These are phyloP conservation scores for Drosophila meridionalis DNA, from an alignment of 2,888 invertebrate genomes.

Conservation along the genomic window DNA sequence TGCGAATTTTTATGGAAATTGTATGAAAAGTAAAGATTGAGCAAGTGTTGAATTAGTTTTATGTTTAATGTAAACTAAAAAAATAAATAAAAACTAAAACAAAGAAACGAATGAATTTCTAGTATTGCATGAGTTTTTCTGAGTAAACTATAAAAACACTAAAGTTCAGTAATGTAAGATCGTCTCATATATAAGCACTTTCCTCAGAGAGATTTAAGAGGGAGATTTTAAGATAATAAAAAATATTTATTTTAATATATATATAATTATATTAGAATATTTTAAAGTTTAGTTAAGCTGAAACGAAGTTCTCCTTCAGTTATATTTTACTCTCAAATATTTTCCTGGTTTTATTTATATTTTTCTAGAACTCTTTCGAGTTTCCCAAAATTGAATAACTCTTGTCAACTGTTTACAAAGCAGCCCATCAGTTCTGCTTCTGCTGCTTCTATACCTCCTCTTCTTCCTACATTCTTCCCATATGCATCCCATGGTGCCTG, in stretches of 20 bases:
- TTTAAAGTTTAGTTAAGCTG: too few species aligned
- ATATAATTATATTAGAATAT: too few species aligned
- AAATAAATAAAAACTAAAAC: not conserved
- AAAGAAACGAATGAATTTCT: not conserved
- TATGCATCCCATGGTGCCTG: conserved; percentile 36
- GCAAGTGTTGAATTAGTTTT: not conserved
- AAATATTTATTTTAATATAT: too few species aligned
- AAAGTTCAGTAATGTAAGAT: not conserved
- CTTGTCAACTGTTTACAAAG: not conserved
- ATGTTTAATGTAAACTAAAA: not conserved
- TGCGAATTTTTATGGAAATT: not conserved
- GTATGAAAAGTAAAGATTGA: not conserved
- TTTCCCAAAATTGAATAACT: conserved; percentile 21
- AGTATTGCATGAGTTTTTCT: not conserved
- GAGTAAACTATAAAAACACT: not conserved
- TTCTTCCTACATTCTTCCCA: not conserved
- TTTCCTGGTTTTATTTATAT: not conserved
- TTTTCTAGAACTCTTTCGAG: not conserved
- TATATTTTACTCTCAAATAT: not conserved
- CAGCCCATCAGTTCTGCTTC: not conserved
- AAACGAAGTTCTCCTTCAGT: not conserved
- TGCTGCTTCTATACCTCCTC: not conserved
- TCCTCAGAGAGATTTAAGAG: too few species aligned
- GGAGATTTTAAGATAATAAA: too few species aligned
- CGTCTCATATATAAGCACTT: too few species aligned